These are phyloP conservation scores for Lamellibrachia satsuma DNA, from an alignment of 2,888 invertebrate species.

Conservation along the genomic window DNA sequence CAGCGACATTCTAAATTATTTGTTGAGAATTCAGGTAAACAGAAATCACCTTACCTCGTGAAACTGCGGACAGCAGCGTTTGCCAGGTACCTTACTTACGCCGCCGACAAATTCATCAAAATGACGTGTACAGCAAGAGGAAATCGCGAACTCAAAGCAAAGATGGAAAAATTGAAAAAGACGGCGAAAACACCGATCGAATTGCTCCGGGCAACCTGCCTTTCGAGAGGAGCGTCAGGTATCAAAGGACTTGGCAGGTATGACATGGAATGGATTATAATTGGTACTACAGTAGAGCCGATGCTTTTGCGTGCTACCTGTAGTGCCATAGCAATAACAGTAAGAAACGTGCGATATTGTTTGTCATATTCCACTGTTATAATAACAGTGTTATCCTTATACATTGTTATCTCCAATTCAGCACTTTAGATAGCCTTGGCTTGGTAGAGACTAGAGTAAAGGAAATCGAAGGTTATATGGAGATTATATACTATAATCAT, in stretches of 20 bases:
- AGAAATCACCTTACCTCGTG: not conserved
- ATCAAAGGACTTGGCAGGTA: slow-evolving; percentile 85
- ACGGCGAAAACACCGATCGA: slow-evolving; percentile 82
- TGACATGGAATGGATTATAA: not conserved
- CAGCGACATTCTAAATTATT: not conserved
- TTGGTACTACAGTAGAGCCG: no score
- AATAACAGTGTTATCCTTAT: no score
- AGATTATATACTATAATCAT: no score
- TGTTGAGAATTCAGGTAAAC: not conserved
- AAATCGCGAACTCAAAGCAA: slow-evolving; percentile 82
- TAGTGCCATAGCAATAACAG: not conserved
- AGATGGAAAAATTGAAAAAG: slow-evolving; percentile 68
- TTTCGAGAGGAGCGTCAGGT: slow-evolving; percentile 85
- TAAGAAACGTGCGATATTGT: no score
- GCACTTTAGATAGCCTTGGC: no score
- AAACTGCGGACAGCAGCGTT: not conserved
- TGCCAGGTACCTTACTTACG: not conserved
- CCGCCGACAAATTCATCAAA: not conserved
- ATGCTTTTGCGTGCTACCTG: not conserved
- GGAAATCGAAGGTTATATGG: no score
- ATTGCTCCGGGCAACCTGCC: slow-evolving; percentile 82
- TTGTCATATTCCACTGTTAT: no score
- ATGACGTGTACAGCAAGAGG: slow-evolving; percentile 78
- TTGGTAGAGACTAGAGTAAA: no score
- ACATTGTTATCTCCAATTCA: no score